phyloP scores from a whole-genome alignment of 2,888 invertebrate genomes.

The Apamea crenata region DNA sequence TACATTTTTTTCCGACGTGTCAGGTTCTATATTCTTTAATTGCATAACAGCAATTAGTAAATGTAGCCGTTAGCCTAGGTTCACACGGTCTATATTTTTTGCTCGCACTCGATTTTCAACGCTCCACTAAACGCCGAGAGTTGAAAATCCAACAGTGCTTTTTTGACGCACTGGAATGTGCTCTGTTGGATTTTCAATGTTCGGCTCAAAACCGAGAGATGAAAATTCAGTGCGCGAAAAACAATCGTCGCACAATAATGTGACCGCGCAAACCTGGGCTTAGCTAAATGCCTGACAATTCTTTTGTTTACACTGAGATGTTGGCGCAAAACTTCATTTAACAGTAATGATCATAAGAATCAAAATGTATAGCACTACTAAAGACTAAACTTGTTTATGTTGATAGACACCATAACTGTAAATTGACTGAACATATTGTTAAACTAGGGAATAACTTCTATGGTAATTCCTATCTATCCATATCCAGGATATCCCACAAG shows the following conservation, averaged over 20 bases:
- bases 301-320: constrained; percentile 18
- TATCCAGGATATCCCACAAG: neutral
- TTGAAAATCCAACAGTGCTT: neutral
- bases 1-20: constrained; percentile 12
- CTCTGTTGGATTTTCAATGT: neutral
- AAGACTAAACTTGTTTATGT: neutral
- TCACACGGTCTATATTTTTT: too few relatives aligned
- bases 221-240: neutral
- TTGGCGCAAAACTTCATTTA: neutral
- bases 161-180: too few relatives aligned
- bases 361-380: neutral
- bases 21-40: constrained; percentile 8
- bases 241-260: neutral
- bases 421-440: neutral
- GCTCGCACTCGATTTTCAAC: neutral
- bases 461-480: neutral
- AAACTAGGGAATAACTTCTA: neutral
- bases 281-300: constrained; percentile 6
- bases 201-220: neutral
- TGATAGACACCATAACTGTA: neutral
- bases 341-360: neutral
- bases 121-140: neutral
- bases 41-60: constrained; percentile 39
- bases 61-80: neutral
- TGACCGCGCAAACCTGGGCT: too few relatives aligned